phyloP scores from a whole-genome alignment of 2,888 invertebrate species.

The Campoplex nolae region DNA sequence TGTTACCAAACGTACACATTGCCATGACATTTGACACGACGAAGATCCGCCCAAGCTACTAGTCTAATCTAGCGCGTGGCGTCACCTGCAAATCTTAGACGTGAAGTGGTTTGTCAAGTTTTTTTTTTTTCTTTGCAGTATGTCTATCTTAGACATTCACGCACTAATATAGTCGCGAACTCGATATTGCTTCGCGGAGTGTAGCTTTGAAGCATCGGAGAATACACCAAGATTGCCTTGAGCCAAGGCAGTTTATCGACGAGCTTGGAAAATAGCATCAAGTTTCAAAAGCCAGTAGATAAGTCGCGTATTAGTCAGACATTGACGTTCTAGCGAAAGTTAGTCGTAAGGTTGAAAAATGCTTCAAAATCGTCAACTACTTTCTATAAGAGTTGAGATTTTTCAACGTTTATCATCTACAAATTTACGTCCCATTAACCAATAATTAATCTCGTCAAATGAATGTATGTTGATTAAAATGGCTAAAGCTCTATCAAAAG shows the following conservation, averaged over 20 bases:
- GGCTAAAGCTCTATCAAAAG: too few species aligned
- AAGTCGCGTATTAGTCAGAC: slow-evolving; percentile 47
- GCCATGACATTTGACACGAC: slow-evolving; percentile 71
- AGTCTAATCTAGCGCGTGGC: slow-evolving; percentile 65
- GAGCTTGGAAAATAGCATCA: slow-evolving; percentile 25
- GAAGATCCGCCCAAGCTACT: slow-evolving; percentile 42
- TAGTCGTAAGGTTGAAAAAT: not conserved
- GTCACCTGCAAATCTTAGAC: slow-evolving; percentile 68
- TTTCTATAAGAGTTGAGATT: not conserved
- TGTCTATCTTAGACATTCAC: slow-evolving; percentile 49
- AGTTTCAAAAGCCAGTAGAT: slow-evolving; percentile 43
- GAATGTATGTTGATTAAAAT: not conserved
- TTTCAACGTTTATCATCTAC: not conserved
- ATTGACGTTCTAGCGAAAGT: not conserved
- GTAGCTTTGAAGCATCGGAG: slow-evolving; percentile 43
- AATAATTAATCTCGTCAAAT: not conserved
- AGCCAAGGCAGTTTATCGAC: slow-evolving; percentile 39
- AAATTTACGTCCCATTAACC: not conserved
- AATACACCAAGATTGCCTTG: slow-evolving; percentile 62
- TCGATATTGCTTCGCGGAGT: slow-evolving; percentile 49
- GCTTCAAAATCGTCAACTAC: not conserved
- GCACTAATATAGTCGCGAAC: slow-evolving; percentile 39
- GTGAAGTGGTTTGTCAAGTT: slow-evolving; percentile 69
- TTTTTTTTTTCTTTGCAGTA: slow-evolving; percentile 45
- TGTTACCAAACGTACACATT: slow-evolving; percentile 38